Conservation (phyloP, 2,113 vertebrate species). For the Rutilus rutilus region DNA sequence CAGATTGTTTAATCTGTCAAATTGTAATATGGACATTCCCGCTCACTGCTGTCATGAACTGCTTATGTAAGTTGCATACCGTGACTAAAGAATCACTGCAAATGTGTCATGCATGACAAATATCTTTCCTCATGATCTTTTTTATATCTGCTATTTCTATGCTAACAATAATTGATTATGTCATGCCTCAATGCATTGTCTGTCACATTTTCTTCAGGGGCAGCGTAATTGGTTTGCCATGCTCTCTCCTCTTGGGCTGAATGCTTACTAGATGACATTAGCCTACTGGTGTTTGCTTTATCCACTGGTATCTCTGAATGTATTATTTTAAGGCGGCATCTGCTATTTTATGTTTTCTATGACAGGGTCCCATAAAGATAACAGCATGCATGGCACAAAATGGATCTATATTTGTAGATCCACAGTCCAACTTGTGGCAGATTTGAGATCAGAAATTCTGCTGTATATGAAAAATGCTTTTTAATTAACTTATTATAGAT, state of each 20-base stretch:
- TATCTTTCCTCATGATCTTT: slow-evolving; percentile 63
- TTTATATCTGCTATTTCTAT: slow-evolving; percentile 74
- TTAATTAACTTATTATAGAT: neutral
- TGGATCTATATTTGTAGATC: neutral
- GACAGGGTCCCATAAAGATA: neutral
- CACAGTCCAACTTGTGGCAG: neutral
- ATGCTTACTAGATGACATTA: slow-evolving; percentile 52
- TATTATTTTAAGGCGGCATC: slow-evolving; percentile 1
- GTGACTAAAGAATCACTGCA: slow-evolving; percentile 29
- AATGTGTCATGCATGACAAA: slow-evolving; percentile 42
- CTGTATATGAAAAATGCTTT: neutral
- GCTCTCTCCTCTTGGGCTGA: slow-evolving; percentile 52
- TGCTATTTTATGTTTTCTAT: neutral
- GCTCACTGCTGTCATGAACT: slow-evolving; percentile 2
- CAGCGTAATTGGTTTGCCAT: slow-evolving; percentile 74
- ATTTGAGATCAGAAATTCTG: neutral
- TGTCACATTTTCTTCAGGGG: slow-evolving; percentile 65
- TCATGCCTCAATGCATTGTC: slow-evolving; percentile 71
- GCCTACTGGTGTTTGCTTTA: slow-evolving; percentile 11
- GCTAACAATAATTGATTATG: slow-evolving; percentile 78
- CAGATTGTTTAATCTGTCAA: neutral
- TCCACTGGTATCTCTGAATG: slow-evolving; percentile 5
- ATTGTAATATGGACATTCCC: slow-evolving; percentile 15
- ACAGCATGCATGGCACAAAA: neutral
- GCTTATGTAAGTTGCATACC: slow-evolving; percentile 27